These are phyloP conservation scores for Bradypus variegatus DNA, from an alignment of 2,797 vertebrate species.

Conservation along the genomic window DNA sequence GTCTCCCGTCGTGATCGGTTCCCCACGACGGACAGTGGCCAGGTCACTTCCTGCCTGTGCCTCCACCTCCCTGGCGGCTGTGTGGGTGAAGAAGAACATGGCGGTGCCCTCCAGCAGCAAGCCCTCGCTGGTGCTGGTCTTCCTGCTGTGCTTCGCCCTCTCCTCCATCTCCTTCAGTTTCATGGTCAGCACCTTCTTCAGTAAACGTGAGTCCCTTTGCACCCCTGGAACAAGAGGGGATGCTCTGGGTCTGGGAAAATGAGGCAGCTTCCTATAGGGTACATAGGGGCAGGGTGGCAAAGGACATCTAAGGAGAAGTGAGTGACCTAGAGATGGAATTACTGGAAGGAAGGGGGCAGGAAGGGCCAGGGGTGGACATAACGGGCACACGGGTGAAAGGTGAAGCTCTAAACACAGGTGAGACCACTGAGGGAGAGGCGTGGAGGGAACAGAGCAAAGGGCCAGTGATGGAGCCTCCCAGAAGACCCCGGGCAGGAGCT, in stretches of 20 bases:
- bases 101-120: slow-evolving; percentile 90
- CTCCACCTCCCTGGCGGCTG: neutral
- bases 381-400: no score
- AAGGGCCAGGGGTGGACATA: neutral
- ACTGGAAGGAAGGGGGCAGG: neutral
- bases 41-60: no score
- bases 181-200: slow-evolving; percentile 99
- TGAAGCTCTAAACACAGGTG: neutral
- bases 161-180: slow-evolving; percentile 96
- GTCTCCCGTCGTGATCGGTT: no score
- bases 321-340: neutral
- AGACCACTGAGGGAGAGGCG: neutral
- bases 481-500: neutral
- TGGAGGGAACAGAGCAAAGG: neutral
- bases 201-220: slow-evolving; percentile 78
- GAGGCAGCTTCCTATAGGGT: neutral
- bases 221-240: neutral
- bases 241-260: neutral
- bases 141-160: slow-evolving; percentile 84
- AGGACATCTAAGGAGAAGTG: neutral
- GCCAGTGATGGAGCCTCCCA: neutral
- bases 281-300: neutral
- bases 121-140: slow-evolving; percentile 89
- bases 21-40: no score
- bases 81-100: slow-evolving; percentile 85